Conservation (phyloP, 1,140 invertebrate species). For the Brachionus sp. region DNA sequence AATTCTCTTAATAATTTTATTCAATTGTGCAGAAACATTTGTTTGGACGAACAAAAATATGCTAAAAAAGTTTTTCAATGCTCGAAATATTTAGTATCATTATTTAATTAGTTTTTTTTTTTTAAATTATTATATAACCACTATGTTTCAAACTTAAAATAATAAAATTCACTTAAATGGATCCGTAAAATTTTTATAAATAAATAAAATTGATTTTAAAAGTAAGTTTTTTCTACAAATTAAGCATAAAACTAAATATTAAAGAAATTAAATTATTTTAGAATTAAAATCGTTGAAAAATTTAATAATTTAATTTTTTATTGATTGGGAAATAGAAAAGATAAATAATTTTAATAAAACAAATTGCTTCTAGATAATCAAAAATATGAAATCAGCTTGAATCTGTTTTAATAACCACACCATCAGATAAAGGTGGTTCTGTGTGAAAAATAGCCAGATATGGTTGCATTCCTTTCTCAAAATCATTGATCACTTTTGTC, state of each 20-base stretch:
- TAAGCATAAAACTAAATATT: no score
- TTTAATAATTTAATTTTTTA: no score
- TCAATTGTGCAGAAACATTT: not conserved
- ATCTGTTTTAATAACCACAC: not conserved
- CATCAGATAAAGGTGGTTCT: not conserved
- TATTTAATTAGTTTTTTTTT: not conserved
- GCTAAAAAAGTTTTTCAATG: not conserved
- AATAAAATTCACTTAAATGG: no score
- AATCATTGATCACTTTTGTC: constrained; percentile 4
- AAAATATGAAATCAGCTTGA: not conserved
- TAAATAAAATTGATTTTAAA: no score
- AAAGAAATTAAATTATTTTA: no score
- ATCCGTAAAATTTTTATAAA: no score
- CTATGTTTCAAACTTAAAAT: no score
- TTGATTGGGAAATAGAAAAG: not conserved
- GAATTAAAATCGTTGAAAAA: no score
- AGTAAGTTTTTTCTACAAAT: no score
- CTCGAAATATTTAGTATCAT: not conserved
- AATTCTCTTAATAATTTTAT: not conserved
- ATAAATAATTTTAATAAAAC: not conserved
- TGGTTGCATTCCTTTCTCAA: constrained; percentile 16
- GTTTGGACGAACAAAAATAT: not conserved
- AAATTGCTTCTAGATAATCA: not conserved
- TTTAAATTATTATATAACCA: not conserved
- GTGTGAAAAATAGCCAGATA: constrained; percentile 38